phyloP scores from a whole-genome alignment of 2,888 invertebrate genomes.

The Callyntrura sp. region DNA sequence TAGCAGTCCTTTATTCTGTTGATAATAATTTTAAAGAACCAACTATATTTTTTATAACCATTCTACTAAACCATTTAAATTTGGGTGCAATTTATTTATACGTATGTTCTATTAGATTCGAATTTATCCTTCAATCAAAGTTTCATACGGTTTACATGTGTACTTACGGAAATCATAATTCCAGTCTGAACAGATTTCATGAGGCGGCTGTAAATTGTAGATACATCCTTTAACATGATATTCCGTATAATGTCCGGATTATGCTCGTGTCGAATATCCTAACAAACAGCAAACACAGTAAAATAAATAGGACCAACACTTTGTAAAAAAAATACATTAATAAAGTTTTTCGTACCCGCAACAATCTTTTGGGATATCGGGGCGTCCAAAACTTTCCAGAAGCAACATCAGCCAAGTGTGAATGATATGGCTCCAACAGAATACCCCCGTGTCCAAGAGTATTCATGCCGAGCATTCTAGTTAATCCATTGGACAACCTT shows the following conservation, averaged over 20 bases:
- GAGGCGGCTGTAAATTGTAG: conserved; percentile 28
- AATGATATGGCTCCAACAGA: conserved; percentile 67
- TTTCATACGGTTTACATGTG: too few relatives aligned
- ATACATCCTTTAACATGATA: conserved; percentile 51
- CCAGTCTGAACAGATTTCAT: conserved; percentile 39
- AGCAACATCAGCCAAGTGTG: conserved; percentile 70
- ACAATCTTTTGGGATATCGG: conserved; percentile 24
- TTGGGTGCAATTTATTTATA: too few relatives aligned
- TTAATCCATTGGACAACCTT: conserved; percentile 68
- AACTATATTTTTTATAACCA: too few relatives aligned
- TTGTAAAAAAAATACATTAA: too few relatives aligned
- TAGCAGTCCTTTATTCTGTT: conserved; percentile 55
- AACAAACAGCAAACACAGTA: background rate
- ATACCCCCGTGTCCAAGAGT: conserved; percentile 46
- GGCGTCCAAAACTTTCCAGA: conserved; percentile 71
- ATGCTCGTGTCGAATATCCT: conserved; percentile 53
- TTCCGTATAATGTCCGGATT: conserved; percentile 61
- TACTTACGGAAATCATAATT: conserved; percentile 47
- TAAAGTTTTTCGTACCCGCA: conserved; percentile 49
- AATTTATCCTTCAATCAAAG: too few relatives aligned
- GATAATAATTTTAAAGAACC: background rate
- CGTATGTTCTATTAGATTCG: too few relatives aligned
- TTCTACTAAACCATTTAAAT: too few relatives aligned
- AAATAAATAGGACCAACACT: too few relatives aligned
- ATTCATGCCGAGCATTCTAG: conserved; percentile 14